A percentile compares a stretch with the other conserved stretches of the same genome.
These are phyloP conservation scores for Gymnocephalus cernua DNA, from an alignment of 2,113 vertebrate genomes.

Conservation along the genomic window DNA sequence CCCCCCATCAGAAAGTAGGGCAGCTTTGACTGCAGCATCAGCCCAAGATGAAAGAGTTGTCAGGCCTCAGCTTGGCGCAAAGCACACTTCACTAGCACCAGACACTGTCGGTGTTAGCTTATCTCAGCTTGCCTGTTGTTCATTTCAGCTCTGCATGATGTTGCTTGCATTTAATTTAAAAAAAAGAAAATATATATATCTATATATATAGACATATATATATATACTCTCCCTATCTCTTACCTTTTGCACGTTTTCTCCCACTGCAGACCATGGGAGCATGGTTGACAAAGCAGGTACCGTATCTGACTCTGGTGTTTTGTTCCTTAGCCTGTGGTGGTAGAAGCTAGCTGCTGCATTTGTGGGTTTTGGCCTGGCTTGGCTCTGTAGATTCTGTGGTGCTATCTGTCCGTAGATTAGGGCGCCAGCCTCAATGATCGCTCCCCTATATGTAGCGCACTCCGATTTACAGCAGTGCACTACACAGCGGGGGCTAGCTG, in stretches of 20 bases:
- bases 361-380: conserved; percentile 82
- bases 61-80: conserved; percentile 73
- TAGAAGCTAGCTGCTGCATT: conserved; percentile 81
- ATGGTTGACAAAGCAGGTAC: conserved; percentile 88
- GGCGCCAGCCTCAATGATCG: conserved; percentile 77
- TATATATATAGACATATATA: no score
- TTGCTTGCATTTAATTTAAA: conserved; percentile 75
- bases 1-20: conserved; percentile 80
- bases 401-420: conserved; percentile 79
- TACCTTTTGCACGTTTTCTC: conserved; percentile 86
- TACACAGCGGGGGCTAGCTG: conserved; percentile 65
- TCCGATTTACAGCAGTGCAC: conserved; percentile 58
- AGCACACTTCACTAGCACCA: conserved; percentile 76
- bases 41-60: conserved; percentile 77
- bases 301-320: conserved; percentile 86
- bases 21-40: conserved; percentile 81
- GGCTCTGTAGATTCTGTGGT: conserved; percentile 83
- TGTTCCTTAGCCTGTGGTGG: conserved; percentile 83
- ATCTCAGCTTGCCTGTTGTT: conserved; percentile 76
- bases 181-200: not conserved
- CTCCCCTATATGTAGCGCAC: conserved; percentile 69
- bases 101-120: conserved; percentile 68
- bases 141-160: conserved; percentile 81
- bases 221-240: conserved; percentile 73
- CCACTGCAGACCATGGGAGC: conserved; percentile 88